phyloP scores from a whole-genome alignment of 2,113 vertebrate species.

The Onychostruthus taczanowskii region DNA sequence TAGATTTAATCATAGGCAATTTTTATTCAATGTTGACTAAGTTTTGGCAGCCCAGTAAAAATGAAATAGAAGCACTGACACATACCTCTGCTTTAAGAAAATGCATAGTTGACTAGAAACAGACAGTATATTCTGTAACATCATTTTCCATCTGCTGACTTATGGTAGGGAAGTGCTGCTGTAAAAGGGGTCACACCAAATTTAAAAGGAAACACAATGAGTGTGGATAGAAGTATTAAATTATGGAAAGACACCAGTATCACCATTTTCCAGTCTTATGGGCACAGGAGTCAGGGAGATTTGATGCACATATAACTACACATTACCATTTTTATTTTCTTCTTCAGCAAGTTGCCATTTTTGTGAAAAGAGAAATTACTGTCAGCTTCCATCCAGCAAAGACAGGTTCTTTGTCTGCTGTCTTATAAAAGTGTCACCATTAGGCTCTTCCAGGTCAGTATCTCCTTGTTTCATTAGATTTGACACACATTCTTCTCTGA shows the following conservation, averaged over 20 bases:
- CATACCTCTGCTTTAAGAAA: neutral
- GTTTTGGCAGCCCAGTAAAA: neutral
- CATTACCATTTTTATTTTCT: constrained; percentile 43
- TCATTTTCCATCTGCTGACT: neutral
- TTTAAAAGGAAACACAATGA: neutral
- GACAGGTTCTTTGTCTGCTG: neutral
- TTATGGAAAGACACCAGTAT: neutral
- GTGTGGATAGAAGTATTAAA: neutral
- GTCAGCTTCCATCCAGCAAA: constrained; percentile 3
- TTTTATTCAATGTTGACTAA: neutral
- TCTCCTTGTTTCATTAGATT: constrained; percentile 15
- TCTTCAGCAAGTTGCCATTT: constrained; percentile 4
- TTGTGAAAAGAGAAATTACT: constrained; percentile 44
- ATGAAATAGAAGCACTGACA: neutral
- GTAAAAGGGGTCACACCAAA: neutral
- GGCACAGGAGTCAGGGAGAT: neutral
- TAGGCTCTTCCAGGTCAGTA: neutral
- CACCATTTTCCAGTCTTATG: neutral
- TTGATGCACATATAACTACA: neutral
- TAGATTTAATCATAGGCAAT: neutral
- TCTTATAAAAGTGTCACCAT: neutral
- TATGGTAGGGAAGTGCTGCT: neutral
- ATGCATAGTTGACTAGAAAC: neutral
- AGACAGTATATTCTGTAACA: neutral
- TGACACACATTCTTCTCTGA: neutral